Base-by-base conservation (phyloP, 2,888 invertebrate genomes). In the Griposia aprilina region DNA sequence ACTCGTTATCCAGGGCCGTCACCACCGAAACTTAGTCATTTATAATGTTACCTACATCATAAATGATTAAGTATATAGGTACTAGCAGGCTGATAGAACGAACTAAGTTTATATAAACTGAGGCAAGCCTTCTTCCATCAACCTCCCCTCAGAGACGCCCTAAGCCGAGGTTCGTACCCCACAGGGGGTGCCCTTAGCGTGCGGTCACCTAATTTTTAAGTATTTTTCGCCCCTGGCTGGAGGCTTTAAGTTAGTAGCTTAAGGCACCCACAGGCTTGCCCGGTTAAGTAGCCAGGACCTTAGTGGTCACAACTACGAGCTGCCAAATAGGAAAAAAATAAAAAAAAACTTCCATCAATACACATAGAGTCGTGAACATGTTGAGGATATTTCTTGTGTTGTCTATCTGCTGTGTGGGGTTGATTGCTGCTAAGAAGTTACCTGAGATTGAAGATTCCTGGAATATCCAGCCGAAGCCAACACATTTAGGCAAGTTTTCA, bases 321-420 rank as follows among this genome's bases (percentile, higher is more conserved):
- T n/a, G n/a, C n/a, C n/a, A n/a, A n/a, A n/a, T n/a, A n/a, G n/a
- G n/a, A n/a, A n/a, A n/a, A n/a, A n/a, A n/a, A n/a, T n/a, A n/a
- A n/a, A n/a, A n/a, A n/a, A n/a, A n/a, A n/a, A n/a, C 17, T 5
- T 59, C 45, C 45, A 10, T 65, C 52, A 73, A 15, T 63, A 15
- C 13, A n/a, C 17, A 20, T 30, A 23, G 1, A 63, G 30, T 15
- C 23, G 55, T 50, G 66, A 80, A 66, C 48, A 79, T 74, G 62
- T 68, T 52, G 20, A 80, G 48, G 15, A 48, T 20, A 20, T 30
- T 55, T 26, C 57, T 78, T 17, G 30, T 78, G 23, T 30, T 78
- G n/a, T n/a, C 50, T 1, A 20, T 68, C 23, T 67, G 60, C 41
- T 69, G 57, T 59, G 26, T 65, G n/a, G n/a, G n/a, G n/a, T n/a